Evolutionary conservation across 2,797 vertebrate species (phyloP).

Genomic region (Bucorvus abyssinicus): DNA sequence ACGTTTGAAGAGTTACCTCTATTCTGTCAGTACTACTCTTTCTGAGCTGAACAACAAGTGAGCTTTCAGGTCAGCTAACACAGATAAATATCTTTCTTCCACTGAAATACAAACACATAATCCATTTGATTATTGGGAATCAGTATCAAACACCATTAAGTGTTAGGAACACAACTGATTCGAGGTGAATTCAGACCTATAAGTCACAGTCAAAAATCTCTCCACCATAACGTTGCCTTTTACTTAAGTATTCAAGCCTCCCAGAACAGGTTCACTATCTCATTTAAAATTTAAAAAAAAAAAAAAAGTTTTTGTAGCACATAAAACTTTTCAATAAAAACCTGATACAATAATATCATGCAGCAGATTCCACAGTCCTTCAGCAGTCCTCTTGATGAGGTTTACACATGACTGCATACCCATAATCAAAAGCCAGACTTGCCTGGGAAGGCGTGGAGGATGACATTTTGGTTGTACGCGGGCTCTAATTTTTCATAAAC

Average conservation of each 20-base stretch:
- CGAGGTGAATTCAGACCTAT: not conserved
- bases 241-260: not conserved
- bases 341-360: constrained; percentile 9
- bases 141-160: not conserved
- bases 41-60: not conserved
- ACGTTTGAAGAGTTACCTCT: not conserved
- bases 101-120: not conserved
- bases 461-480: constrained; percentile 72
- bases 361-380: not conserved
- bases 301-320: not conserved
- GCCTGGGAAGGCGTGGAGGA: constrained; percentile 22
- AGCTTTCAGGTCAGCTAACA: not conserved
- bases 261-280: not conserved
- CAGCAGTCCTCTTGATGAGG: not conserved
- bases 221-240: not conserved
- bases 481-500: constrained; percentile 72
- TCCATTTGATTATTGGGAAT: not conserved
- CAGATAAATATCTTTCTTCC: not conserved
- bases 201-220: not conserved
- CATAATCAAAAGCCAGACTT: constrained; percentile 56
- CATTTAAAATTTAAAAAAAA: not conserved
- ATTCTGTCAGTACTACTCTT: not conserved
- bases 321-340: constrained; percentile 32
- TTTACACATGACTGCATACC: constrained; percentile 63
- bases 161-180: not conserved